phyloP scores from a whole-genome alignment of 1,140 invertebrate genomes.

The Drosophila ogumai region DNA sequence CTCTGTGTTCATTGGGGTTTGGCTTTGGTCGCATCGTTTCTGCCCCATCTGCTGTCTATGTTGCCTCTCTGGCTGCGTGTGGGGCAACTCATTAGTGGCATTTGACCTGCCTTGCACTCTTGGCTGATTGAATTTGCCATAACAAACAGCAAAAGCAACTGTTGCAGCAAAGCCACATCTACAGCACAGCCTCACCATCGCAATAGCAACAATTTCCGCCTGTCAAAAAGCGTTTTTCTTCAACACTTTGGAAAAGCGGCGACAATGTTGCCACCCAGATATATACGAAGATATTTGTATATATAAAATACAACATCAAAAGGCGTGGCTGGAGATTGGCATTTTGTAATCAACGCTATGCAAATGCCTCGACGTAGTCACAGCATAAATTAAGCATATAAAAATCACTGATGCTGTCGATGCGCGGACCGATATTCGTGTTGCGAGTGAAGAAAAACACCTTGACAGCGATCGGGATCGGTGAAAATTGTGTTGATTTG shows the following conservation, averaged over 20 bases:
- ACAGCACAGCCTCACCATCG: neutral
- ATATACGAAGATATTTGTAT: neutral
- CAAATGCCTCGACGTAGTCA: slow-evolving; percentile 59
- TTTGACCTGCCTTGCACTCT: slow-evolving; percentile 80
- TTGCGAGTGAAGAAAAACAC: slow-evolving; percentile 26
- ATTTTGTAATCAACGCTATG: slow-evolving; percentile 82
- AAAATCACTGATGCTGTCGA: slow-evolving; percentile 43
- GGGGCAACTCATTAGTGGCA: slow-evolving; percentile 82
- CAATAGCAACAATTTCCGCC: slow-evolving; percentile 63
- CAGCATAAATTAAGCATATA: slow-evolving; percentile 77
- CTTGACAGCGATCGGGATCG: slow-evolving; percentile 60
- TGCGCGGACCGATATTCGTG: slow-evolving; percentile 34
- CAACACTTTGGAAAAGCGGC: slow-evolving; percentile 60
- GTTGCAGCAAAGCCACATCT: slow-evolving; percentile 23
- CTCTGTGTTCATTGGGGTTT: slow-evolving; percentile 11
- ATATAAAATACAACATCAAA: slow-evolving; percentile 8
- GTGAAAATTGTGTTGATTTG: slow-evolving; percentile 65
- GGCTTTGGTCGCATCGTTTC: slow-evolving; percentile 41
- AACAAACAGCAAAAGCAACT: slow-evolving; percentile 54
- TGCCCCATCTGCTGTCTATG: slow-evolving; percentile 37
- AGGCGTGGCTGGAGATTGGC: slow-evolving; percentile 56
- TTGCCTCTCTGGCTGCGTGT: slow-evolving; percentile 61
- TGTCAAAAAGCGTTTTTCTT: slow-evolving; percentile 73
- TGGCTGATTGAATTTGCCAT: slow-evolving; percentile 78
- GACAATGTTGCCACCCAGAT: slow-evolving; percentile 46